phyloP scores from a whole-genome alignment of 2,113 vertebrate species.

The Leptobrachium leishanense region DNA sequence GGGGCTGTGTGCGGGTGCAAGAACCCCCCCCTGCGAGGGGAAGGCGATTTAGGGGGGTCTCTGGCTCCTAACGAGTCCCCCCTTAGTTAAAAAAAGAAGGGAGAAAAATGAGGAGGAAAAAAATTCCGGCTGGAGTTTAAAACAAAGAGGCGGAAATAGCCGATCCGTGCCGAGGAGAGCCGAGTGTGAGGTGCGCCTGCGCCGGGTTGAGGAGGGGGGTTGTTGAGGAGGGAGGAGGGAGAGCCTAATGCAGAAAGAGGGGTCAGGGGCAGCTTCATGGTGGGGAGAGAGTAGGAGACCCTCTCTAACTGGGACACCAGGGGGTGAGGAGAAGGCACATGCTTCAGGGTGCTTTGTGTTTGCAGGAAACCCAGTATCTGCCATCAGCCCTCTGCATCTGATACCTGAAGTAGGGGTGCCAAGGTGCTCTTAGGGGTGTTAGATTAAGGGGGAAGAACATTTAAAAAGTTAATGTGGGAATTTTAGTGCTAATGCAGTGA shows the following conservation, averaged over 20 bases:
- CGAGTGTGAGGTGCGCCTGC: constrained; percentile 50
- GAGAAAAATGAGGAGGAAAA: constrained; percentile 50
- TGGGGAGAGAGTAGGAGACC: not conserved
- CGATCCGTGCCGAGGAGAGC: constrained; percentile 61
- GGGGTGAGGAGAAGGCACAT: not conserved
- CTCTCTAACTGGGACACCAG: not conserved
- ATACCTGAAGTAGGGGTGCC: too few relatives aligned
- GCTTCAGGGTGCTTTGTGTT: not conserved
- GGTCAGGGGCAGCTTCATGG: not conserved
- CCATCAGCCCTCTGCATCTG: too few relatives aligned
- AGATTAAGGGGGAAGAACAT: too few relatives aligned
- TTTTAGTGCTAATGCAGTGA: too few relatives aligned
- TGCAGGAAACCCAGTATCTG: too few relatives aligned
- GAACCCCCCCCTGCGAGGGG: not conserved
- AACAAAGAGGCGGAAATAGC: constrained; percentile 78
- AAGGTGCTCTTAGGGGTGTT: too few relatives aligned
- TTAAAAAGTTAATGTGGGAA: too few relatives aligned
- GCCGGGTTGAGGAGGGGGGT: constrained; percentile 14
- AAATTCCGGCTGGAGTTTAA: constrained; percentile 70
- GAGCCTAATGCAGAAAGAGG: not conserved
- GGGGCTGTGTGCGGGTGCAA: constrained; percentile 9
- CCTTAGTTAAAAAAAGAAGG: constrained; percentile 30
- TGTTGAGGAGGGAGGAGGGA: constrained; percentile 8
- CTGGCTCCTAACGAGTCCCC: constrained; percentile 11
- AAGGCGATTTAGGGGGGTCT: not conserved